These are phyloP conservation scores for Scaptomyza hsui DNA, from an alignment of 1,140 invertebrate species.

Conservation along the genomic window DNA sequence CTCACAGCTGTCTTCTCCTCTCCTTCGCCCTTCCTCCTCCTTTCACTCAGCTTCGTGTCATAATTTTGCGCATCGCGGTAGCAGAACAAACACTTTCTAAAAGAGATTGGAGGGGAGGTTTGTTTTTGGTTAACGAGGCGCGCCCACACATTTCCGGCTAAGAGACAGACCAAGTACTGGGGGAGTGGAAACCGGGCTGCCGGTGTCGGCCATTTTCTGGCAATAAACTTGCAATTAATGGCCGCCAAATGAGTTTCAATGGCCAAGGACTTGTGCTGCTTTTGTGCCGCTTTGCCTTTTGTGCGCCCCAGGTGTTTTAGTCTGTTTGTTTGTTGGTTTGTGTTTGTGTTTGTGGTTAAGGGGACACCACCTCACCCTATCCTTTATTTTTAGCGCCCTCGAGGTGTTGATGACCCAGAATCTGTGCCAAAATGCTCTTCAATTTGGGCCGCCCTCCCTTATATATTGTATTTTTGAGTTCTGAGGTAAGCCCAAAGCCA, in stretches of 20 bases:
- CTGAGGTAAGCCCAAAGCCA: neutral
- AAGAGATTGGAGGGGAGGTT: neutral
- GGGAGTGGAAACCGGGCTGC: neutral
- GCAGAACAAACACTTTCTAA: conserved; percentile 18
- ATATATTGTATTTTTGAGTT: conserved; percentile 2
- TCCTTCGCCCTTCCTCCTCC: too few species aligned
- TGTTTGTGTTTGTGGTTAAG: neutral
- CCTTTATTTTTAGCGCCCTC: neutral
- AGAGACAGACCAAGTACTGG: conserved; percentile 7
- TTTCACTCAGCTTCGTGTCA: conserved; percentile 12
- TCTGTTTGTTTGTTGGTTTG: conserved; percentile 4
- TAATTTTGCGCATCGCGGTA: conserved; percentile 58
- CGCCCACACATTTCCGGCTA: conserved; percentile 2
- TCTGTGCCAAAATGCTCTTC: conserved; percentile 4
- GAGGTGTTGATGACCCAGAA: conserved; percentile 22
- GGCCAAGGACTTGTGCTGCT: conserved; percentile 21
- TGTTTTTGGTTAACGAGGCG: neutral
- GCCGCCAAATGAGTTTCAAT: conserved; percentile 58
- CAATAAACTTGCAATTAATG: conserved; percentile 72
- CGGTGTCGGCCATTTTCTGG: conserved; percentile 53
- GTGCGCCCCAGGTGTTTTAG: conserved; percentile 30
- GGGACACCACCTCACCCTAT: neutral
- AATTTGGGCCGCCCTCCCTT: conserved; percentile 3
- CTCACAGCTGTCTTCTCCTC: conserved; percentile 12
- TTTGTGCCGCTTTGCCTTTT: conserved; percentile 27